A percentile compares a stretch with the other conserved stretches of the same genome.
Evolutionary conservation across 1,140 invertebrate genomes (phyloP).

Genomic region (Teleopsis dalmanni): DNA sequence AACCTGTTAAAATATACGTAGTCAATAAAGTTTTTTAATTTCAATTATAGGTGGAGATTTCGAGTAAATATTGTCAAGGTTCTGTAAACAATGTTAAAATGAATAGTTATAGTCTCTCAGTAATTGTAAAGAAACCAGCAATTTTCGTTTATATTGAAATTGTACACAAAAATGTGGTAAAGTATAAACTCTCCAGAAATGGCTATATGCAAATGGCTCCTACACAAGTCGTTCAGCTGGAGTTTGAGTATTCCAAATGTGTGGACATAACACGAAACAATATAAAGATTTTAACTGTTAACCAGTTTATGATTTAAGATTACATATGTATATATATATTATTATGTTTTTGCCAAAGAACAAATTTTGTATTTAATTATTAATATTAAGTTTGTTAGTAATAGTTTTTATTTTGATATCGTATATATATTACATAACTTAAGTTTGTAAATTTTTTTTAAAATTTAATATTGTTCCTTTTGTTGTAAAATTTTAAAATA

Average conservation of each 20-base stretch:
- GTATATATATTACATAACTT: too few relatives aligned
- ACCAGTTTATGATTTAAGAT: constrained; percentile 26
- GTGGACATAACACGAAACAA: constrained; percentile 19
- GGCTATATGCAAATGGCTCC: constrained; percentile 39
- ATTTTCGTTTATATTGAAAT: constrained; percentile 43
- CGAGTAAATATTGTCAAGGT: constrained; percentile 18
- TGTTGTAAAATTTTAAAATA: too few relatives aligned
- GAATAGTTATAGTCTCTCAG: constrained; percentile 41
- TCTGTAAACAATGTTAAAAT: constrained; percentile 3
- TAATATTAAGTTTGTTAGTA: too few relatives aligned
- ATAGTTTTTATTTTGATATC: too few relatives aligned
- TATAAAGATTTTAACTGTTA: constrained; percentile 32
- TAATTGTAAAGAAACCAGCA: constrained; percentile 28
- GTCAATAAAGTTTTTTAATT: not conserved
- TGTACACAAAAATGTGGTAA: constrained; percentile 20
- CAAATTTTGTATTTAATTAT: too few relatives aligned
- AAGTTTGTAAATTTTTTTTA: too few relatives aligned
- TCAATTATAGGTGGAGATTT: constrained; percentile 21
- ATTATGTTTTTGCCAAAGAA: too few relatives aligned
- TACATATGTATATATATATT: not conserved
- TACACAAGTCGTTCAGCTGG: constrained; percentile 26
- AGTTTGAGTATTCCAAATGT: constrained; percentile 20
- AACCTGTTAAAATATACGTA: too few relatives aligned
- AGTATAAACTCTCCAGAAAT: constrained; percentile 37
- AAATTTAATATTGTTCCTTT: too few relatives aligned